phyloP scores from a whole-genome alignment of 2,797 vertebrate genomes.

The Agapornis canus region DNA sequence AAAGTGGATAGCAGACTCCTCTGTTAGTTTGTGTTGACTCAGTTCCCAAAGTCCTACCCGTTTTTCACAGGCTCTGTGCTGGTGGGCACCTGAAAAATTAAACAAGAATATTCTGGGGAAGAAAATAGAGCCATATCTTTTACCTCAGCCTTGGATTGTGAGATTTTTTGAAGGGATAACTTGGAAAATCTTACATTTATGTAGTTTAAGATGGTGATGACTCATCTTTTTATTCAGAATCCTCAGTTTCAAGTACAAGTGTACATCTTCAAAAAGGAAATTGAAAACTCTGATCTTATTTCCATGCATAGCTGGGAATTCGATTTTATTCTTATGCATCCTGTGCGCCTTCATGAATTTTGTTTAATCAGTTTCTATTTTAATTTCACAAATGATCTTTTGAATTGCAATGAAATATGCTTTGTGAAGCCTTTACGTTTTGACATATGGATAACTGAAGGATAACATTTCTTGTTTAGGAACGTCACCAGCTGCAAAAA shows the following conservation, averaged over 20 bases:
- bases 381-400: conserved; percentile 15
- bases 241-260: neutral
- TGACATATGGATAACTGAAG: neutral
- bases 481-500: conserved; percentile 86
- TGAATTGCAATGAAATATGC: conserved; percentile 1
- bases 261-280: neutral
- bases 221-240: neutral
- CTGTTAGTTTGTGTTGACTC: neutral
- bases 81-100: neutral
- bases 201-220: neutral
- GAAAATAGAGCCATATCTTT: neutral
- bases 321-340: neutral
- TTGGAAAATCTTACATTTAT: neutral
- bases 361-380: conserved; percentile 27
- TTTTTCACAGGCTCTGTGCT: neutral
- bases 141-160: neutral
- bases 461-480: conserved; percentile 75
- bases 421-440: conserved; percentile 8
- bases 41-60: neutral
- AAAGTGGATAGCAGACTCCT: neutral
- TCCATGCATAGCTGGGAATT: neutral
- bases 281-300: neutral
- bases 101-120: neutral
- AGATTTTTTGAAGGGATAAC: neutral
- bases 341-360: neutral